Conservation (phyloP, 2,113 vertebrate species). For the Chaetodon auriga region DNA sequence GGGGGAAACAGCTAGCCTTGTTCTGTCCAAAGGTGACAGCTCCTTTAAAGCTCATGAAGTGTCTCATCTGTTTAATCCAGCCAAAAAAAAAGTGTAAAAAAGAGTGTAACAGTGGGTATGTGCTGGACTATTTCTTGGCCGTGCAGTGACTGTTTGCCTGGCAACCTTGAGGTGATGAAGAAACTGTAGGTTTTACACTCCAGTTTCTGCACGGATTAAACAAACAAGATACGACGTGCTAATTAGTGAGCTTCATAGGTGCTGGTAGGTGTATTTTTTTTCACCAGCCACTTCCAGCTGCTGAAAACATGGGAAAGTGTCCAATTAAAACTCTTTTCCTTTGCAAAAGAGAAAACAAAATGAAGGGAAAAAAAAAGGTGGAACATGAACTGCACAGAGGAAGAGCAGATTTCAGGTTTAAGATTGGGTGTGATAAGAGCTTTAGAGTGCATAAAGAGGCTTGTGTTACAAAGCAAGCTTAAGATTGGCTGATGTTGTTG, state of each 20-base stretch:
- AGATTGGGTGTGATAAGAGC: conserved; percentile 17
- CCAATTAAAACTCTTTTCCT: conserved; percentile 20
- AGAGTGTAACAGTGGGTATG: not conserved
- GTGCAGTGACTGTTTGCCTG: not conserved
- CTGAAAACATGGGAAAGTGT: not conserved
- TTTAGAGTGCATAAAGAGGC: conserved; percentile 34
- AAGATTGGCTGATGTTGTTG: conserved; percentile 30
- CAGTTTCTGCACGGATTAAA: not conserved
- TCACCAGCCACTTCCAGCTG: not conserved
- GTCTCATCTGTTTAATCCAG: not conserved
- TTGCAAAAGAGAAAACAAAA: not conserved
- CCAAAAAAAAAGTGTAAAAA: not conserved
- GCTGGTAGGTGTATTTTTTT: not conserved
- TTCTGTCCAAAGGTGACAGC: no score
- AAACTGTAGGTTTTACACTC: not conserved
- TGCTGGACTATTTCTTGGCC: not conserved
- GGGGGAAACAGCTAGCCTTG: no score
- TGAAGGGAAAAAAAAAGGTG: not conserved
- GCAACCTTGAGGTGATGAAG: not conserved
- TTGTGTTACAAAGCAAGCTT: conserved; percentile 42
- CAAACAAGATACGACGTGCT: conserved; percentile 7
- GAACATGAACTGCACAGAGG: conserved; percentile 1
- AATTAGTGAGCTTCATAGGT: conserved; percentile 14
- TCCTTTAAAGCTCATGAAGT: not conserved
- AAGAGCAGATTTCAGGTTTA: conserved; percentile 21